Evolutionary conservation across 2,797 vertebrate genomes (phyloP).

Genomic region (Helostoma temminkii): DNA sequence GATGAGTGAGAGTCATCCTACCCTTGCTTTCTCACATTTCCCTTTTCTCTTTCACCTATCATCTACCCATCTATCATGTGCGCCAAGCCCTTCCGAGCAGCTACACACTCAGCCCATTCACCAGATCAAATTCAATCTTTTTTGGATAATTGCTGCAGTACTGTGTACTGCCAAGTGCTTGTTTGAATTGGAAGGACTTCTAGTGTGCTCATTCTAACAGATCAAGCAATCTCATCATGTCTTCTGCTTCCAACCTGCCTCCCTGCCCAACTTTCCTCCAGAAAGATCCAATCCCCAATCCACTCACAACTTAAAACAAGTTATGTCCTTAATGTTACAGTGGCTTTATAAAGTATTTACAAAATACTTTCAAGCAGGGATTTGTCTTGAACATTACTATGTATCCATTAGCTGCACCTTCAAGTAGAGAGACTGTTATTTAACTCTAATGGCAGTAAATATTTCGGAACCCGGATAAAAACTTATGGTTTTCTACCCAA

Average conservation of each 20-base stretch:
- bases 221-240: constrained; percentile 51
- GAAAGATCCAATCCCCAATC: constrained; percentile 13
- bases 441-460: constrained; percentile 28
- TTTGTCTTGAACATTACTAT: constrained; percentile 43
- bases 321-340: background rate
- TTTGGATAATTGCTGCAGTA: constrained; percentile 44
- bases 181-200: constrained; percentile 67
- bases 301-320: constrained; percentile 3
- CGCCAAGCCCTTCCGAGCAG: constrained; percentile 11
- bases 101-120: constrained; percentile 59
- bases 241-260: constrained; percentile 31
- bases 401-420: constrained; percentile 38
- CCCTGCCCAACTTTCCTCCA: background rate
- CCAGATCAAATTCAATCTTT: constrained; percentile 46
- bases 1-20: no score
- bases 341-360: constrained; percentile 8
- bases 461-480: constrained; percentile 29
- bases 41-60: constrained; percentile 13
- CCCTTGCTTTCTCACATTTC: constrained; percentile 15
- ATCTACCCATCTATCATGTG: constrained; percentile 34
- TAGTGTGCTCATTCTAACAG: constrained; percentile 43
- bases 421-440: constrained; percentile 39
- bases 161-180: constrained; percentile 63
- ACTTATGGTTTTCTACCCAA: constrained; percentile 1
- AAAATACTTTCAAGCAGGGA: constrained; percentile 20